Base-by-base conservation (phyloP, 2,797 vertebrate species). In the Gymnothorax reevesii region DNA sequence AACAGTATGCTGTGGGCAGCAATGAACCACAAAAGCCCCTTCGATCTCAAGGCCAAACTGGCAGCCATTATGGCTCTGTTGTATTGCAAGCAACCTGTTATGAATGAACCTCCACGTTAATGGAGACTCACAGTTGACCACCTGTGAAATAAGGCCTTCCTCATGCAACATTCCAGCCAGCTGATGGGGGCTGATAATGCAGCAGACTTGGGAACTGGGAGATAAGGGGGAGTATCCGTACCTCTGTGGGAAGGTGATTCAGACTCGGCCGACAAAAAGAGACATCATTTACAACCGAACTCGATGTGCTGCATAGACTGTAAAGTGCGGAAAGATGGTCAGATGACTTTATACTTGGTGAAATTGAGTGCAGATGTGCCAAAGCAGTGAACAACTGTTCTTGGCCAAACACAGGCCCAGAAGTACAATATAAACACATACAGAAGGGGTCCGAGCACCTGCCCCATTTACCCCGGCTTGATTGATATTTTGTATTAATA, bases 201-300 rank as follows among this genome's bases (percentile, higher is more conserved):
- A 71, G 80, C 42, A 55, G 25, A 52, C 66, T 52, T 22, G 0
- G 85, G 83, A 89, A 92, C 92, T 89, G 91, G 89, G 75, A 91
- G 89, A 79, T 84, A 52, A 79, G 83, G 91, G 91, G 91, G 93
- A 93, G 93, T 93, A 89, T 94, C 90, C 83, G 83, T 79, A 22
- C 15, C 75, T 20, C n/a, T 54, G 90, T 93, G 91, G 89, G 49
- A 80, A 77, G 57, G 80, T 25, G 62, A 75, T n/a, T 73, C 64
- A 54, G 86, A 83, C 86, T 90, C 82, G 62, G 75, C 87, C 88
- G 86, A 90, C 91, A 92, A 91, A 87, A 91, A 88, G 85, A 87
- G 88, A 88, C 57, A 89, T 90, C 85, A 49, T 83, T 90, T 42
- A 42, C 33, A 42, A 42, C 33, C 33, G 33, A 42, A 42, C 2